Evolutionary conservation across 1,140 invertebrate genomes (phyloP).

Genomic region (Papilio machaon): DNA sequence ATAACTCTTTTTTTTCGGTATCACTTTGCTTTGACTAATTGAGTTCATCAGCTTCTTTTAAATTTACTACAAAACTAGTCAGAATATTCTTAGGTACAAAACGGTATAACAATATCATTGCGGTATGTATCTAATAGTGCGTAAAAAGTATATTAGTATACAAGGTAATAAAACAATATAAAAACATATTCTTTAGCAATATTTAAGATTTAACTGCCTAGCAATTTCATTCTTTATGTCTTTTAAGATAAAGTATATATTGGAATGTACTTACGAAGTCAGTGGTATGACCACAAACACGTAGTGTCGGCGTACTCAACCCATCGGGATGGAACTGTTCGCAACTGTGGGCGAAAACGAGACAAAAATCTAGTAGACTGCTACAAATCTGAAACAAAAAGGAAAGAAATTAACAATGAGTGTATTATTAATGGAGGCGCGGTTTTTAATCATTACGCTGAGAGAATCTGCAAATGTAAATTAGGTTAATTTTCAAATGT

Average conservation of each 20-base stretch:
- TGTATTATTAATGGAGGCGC: neutral
- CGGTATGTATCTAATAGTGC: neutral
- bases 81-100: neutral
- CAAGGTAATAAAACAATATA: neutral
- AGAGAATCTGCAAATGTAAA: too few relatives aligned
- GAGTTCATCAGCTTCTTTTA: neutral
- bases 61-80: neutral
- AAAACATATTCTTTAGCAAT: neutral
- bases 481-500: neutral
- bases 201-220: neutral
- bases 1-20: too few relatives aligned
- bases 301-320: constrained; percentile 75
- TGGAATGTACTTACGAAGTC: constrained; percentile 69
- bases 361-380: constrained; percentile 63
- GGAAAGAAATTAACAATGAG: constrained; percentile 17
- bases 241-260: neutral
- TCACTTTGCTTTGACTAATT: too few relatives aligned
- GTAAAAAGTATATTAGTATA: neutral
- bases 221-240: neutral
- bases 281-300: constrained; percentile 78
- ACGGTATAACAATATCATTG: neutral
- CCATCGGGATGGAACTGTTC: constrained; percentile 73
- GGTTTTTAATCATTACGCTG: neutral
- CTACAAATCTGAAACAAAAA: constrained; percentile 69
- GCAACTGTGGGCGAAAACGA: constrained; percentile 62